Percentiles rank a stretch among this genome's conserved stretches.
Conservation (phyloP, 2,888 invertebrate species). For the Linnaemya vulpina region DNA sequence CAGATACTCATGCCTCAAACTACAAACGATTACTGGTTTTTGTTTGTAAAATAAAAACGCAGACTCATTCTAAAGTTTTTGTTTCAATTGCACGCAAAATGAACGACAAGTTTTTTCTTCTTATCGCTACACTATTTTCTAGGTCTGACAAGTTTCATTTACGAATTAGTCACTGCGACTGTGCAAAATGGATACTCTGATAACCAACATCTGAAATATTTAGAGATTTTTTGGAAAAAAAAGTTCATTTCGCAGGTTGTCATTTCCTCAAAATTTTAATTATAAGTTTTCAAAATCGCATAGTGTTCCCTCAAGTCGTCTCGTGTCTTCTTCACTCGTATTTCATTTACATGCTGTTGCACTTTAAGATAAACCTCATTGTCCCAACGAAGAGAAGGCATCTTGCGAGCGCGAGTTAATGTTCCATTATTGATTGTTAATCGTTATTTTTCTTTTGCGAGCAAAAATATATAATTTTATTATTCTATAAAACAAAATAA, state of each 20-base stretch:
- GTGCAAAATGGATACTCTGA: not conserved
- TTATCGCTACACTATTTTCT: constrained; percentile 12
- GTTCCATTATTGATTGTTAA: not conserved
- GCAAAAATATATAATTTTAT: constrained; percentile 14
- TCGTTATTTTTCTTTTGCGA: not conserved
- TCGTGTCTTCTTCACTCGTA: not conserved
- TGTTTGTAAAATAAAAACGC: constrained; percentile 27
- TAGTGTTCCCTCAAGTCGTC: not conserved
- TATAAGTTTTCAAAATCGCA: not conserved
- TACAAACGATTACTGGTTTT: constrained; percentile 63
- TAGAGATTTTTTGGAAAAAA: too few species aligned
- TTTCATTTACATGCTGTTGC: constrained; percentile 6
- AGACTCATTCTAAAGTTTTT: constrained; percentile 33
- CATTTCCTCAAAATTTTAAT: not conserved
- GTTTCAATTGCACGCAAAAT: constrained; percentile 22
- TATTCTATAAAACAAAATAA: constrained; percentile 25
- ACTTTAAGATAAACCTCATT: constrained; percentile 51
- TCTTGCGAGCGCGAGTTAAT: constrained; percentile 22
- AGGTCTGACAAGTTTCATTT: not conserved
- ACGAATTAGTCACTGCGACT: not conserved
- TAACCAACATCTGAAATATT: too few species aligned
- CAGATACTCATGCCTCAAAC: constrained; percentile 48
- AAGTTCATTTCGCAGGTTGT: too few species aligned
- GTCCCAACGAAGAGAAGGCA: constrained; percentile 30
- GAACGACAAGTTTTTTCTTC: constrained; percentile 24